A percentile compares a stretch with the other conserved stretches of the same genome.
These are phyloP conservation scores for Dolichomitus sp. DNA, from an alignment of 2,888 invertebrate species.

Conservation along the genomic window DNA sequence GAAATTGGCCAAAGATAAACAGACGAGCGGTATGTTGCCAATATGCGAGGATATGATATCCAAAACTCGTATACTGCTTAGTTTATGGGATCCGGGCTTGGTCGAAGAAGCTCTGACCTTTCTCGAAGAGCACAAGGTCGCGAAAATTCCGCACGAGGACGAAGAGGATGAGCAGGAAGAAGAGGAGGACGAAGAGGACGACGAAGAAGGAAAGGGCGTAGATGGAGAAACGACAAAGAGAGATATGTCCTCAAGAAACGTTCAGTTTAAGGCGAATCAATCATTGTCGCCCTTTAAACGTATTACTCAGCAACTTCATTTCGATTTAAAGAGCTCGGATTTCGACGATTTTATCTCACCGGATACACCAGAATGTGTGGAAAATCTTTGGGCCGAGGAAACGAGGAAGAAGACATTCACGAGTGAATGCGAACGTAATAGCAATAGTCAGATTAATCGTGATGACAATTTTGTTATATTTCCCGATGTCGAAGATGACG, in stretches of 20 bases:
- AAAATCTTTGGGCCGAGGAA: constrained; percentile 89
- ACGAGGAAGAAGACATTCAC: constrained; percentile 81
- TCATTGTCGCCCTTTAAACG: constrained; percentile 92
- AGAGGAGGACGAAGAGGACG: constrained; percentile 13
- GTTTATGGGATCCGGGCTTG: constrained; percentile 94
- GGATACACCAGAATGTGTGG: constrained; percentile 89
- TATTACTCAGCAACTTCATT: constrained; percentile 92
- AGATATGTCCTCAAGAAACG: constrained; percentile 68
- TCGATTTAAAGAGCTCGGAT: constrained; percentile 92
- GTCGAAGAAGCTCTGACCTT: constrained; percentile 95
- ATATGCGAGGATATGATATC: constrained; percentile 92
- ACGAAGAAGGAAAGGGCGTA: background rate
- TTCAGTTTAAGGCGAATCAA: constrained; percentile 83
- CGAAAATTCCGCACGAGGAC: constrained; percentile 79
- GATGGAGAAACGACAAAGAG: constrained; percentile 13
- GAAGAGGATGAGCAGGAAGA: constrained; percentile 50
- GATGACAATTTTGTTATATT: constrained; percentile 88
- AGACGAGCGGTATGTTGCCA: constrained; percentile 91
- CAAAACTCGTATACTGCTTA: constrained; percentile 93
- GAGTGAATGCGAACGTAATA: constrained; percentile 36
- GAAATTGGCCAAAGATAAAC: constrained; percentile 91
- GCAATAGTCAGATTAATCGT: constrained; percentile 75
- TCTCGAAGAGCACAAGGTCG: constrained; percentile 92
- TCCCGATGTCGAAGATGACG: constrained; percentile 87
- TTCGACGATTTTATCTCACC: constrained; percentile 91